Base-by-base conservation (phyloP, 2,797 vertebrate genomes). In the Luscinia luscinia region DNA sequence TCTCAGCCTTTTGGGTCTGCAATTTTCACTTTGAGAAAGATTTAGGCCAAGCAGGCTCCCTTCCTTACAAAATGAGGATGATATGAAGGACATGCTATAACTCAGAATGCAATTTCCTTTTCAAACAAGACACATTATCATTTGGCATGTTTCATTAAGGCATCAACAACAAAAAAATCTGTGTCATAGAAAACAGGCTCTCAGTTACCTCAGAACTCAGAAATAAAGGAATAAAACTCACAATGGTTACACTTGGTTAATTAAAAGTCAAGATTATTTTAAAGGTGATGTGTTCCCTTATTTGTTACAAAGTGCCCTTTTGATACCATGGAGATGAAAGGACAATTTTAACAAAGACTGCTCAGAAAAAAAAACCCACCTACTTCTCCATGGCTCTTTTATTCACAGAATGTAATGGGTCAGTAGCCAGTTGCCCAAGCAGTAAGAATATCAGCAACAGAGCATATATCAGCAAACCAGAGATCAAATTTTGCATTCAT, bases 291-390 rank as follows among this genome's bases (percentile, higher is more conserved):
- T 21, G 16, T 78, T 81, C n/a, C 38, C n/a, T 84, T 90, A 34
- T 57, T 84, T 72, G 41, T 34, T 69, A 72, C 23, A 79, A 72
- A 69, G 41, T 75, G n/a, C 24, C 70, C 27, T 84, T 93, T 69
- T 46, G 70, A 84, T 91, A 52, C 67, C 63, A 82, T 87, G 93
- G 77, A 95, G 86, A 93, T 78, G 64, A 90, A 94, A 93, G 45
- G 32, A 78, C 32, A 54, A 61, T 75, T 81, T 84, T 75, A 95
- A 87, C 88, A 85, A 73, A 81, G 84, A 34, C 52, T 2, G 7
- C 41, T 51, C 40, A 63, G 52, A 40, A 76, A 52, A 32, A 28
- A 72, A 84, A 57, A 9, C 18, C 16, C 4, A 58, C 6, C 57
- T 67, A 15, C 19, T 63, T 28, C 32, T 72, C 32, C 6, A 1